Conservation (phyloP, 2,797 vertebrate genomes). For the Coranthus polyacanthus region DNA sequence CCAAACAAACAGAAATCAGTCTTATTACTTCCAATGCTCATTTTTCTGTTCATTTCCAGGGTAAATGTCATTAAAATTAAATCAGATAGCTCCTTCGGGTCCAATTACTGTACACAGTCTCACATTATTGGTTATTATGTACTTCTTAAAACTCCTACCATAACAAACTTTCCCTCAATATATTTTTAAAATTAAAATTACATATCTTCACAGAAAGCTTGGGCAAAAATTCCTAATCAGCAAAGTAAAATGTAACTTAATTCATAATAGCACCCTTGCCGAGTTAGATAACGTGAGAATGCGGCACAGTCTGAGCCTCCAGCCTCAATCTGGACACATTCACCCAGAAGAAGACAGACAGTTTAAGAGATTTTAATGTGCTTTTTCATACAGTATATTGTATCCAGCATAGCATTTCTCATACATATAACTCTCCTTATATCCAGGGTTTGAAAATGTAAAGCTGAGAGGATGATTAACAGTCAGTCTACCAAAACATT, state of each 20-base stretch:
- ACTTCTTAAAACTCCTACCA: slow-evolving; percentile 48
- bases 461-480: slow-evolving; percentile 79
- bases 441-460: slow-evolving; percentile 74
- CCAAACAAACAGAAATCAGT: slow-evolving; percentile 47
- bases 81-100: slow-evolving; percentile 33
- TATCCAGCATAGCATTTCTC: slow-evolving; percentile 85
- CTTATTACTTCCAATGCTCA: slow-evolving; percentile 30
- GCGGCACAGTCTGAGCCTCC: slow-evolving; percentile 41
- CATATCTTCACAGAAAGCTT: slow-evolving; percentile 68
- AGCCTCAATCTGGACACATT: slow-evolving; percentile 61
- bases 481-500: slow-evolving; percentile 81
- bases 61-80: slow-evolving; percentile 48
- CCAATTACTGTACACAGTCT: slow-evolving; percentile 43
- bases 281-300: slow-evolving; percentile 59
- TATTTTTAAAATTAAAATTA: slow-evolving; percentile 70
- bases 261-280: slow-evolving; percentile 54
- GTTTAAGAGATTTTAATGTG: slow-evolving; percentile 86
- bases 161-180: slow-evolving; percentile 53
- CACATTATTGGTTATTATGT: slow-evolving; percentile 60
- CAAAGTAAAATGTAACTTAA: slow-evolving; percentile 59
- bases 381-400: slow-evolving; percentile 86
- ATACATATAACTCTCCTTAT: slow-evolving; percentile 83
- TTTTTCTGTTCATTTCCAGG: slow-evolving; percentile 35
- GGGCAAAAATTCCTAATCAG: slow-evolving; percentile 63
- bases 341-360: slow-evolving; percentile 71